Evolutionary conservation across 2,888 invertebrate genomes (phyloP).

Genomic region (Eurytoma adleriae): DNA sequence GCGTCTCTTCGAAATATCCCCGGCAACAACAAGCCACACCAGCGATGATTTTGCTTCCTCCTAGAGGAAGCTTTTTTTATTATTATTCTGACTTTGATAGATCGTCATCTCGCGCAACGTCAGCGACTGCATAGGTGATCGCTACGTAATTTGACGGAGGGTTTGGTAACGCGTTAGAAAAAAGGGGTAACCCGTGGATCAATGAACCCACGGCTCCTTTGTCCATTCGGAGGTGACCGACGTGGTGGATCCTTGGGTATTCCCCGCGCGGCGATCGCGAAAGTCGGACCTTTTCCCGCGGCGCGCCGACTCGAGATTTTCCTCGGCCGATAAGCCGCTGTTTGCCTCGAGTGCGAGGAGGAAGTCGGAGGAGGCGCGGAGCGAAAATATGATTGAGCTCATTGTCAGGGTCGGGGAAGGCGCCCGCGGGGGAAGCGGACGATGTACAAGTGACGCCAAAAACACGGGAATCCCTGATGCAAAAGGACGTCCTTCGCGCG

Average conservation of each 20-base stretch:
- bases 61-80: too few species aligned
- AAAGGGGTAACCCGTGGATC: conserved; percentile 15
- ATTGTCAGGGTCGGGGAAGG: conserved; percentile 45
- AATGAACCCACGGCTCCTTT: conserved; percentile 22
- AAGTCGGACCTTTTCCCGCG: conserved; percentile 1
- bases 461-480: conserved; percentile 43
- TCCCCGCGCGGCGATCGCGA: background rate
- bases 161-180: too few species aligned
- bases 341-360: background rate
- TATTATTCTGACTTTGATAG: too few species aligned
- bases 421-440: background rate
- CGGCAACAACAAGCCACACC: too few species aligned
- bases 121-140: too few species aligned
- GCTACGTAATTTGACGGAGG: too few species aligned
- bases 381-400: conserved; percentile 11
- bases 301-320: background rate
- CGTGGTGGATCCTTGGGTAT: background rate
- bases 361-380: background rate
- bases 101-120: too few species aligned
- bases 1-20: too few species aligned
- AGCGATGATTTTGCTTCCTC: too few species aligned
- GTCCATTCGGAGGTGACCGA: background rate
- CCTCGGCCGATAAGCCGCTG: conserved; percentile 15
- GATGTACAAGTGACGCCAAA: conserved; percentile 37
- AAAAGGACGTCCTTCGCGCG: background rate